Percentiles rank a stretch among this genome's conserved stretches.
Conservation (phyloP, 2,797 vertebrate species). For the Morus bassanus region DNA sequence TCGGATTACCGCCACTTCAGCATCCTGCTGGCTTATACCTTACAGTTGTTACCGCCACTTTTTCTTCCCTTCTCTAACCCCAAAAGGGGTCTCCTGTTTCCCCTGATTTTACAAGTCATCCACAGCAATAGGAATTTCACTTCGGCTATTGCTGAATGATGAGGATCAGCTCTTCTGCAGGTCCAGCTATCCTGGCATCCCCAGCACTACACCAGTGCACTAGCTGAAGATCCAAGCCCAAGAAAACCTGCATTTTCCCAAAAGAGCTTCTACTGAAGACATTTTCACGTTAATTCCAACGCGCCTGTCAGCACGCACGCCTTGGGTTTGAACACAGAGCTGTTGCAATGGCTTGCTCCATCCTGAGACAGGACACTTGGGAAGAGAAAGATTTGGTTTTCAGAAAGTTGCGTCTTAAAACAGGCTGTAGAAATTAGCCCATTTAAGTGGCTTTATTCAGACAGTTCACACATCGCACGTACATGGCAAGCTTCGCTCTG, state of each 20-base stretch:
- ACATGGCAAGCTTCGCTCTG: not conserved
- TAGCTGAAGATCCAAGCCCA: not conserved
- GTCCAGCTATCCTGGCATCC: not conserved
- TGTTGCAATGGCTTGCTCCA: not conserved
- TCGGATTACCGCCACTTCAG: not conserved
- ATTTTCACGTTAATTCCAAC: not conserved
- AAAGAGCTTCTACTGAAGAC: not conserved
- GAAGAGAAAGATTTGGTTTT: not conserved
- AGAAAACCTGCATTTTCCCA: not conserved
- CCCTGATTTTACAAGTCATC: not conserved
- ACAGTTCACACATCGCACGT: not conserved
- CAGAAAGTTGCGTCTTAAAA: not conserved
- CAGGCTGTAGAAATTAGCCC: not conserved
- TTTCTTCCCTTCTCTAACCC: not conserved
- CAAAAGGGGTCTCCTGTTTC: not conserved
- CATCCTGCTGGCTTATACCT: not conserved
- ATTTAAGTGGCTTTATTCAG: not conserved
- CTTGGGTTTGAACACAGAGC: not conserved
- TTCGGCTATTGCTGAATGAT: rapidly evolving
- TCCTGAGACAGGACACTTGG: not conserved
- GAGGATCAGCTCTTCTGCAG: not conserved
- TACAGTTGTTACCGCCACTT: not conserved
- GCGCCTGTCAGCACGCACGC: rapidly evolving
- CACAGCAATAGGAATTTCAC: not conserved
- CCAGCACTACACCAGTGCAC: not conserved